Evolutionary conservation across 2,888 invertebrate genomes (phyloP).

Genomic region (Creontiades dilutus): DNA sequence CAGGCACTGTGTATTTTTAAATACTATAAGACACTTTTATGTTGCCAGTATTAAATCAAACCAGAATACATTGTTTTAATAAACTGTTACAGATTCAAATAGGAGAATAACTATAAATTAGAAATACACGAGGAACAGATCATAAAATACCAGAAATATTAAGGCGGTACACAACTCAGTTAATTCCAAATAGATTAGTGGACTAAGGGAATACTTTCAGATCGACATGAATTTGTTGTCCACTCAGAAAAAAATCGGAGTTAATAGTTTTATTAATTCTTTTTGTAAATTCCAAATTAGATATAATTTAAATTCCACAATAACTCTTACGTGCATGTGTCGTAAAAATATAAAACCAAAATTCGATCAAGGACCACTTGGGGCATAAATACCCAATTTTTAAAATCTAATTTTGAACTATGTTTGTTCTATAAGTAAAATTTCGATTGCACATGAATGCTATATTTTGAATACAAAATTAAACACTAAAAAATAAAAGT

Average conservation of each 20-base stretch:
- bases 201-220: neutral
- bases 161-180: neutral
- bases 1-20: constrained; percentile 62
- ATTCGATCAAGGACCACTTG: constrained; percentile 36
- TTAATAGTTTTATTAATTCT: neutral
- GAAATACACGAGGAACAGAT: constrained; percentile 35
- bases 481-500: neutral
- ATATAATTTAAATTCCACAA: neutral
- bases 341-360: constrained; percentile 25
- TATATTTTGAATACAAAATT: neutral
- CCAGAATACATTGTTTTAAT: constrained; percentile 20
- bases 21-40: constrained; percentile 36
- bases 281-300: constrained; percentile 16
- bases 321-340: neutral
- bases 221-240: neutral
- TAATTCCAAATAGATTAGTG: constrained; percentile 12
- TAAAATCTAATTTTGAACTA: neutral
- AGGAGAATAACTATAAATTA: constrained; percentile 18
- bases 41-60: constrained; percentile 5
- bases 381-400: neutral
- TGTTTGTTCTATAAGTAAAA: neutral
- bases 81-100: constrained; percentile 5
- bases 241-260: neutral
- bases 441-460: constrained; percentile 13
- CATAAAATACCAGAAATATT: constrained; percentile 20